Conservation (phyloP, 2,113 vertebrate species). For the Boleophthalmus pectinirostris region DNA sequence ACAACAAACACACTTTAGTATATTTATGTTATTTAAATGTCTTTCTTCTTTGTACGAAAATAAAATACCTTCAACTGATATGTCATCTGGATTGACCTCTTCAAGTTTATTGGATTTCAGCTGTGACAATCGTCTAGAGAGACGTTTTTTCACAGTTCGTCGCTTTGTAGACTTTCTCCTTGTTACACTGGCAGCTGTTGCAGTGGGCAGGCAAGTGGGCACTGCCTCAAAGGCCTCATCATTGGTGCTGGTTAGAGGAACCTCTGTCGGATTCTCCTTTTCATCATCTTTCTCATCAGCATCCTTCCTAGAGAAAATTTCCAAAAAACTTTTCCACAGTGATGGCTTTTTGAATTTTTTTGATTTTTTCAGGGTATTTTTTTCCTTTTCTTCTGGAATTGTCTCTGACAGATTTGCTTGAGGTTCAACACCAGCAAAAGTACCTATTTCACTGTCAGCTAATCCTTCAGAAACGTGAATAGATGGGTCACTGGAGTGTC, state of each 20-base stretch:
- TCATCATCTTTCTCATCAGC: conserved; percentile 80
- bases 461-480: background rate
- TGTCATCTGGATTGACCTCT: conserved; percentile 27
- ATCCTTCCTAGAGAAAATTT: conserved; percentile 70
- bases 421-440: background rate
- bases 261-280: background rate
- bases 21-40: background rate
- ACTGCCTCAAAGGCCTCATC: background rate
- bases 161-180: conserved; percentile 48
- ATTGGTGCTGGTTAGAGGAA: background rate
- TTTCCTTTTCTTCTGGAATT: conserved; percentile 5
- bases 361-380: conserved; percentile 23
- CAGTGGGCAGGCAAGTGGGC: conserved; percentile 29
- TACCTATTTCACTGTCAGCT: fast-evolving
- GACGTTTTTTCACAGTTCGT: conserved; percentile 50
- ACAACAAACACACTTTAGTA: conserved; percentile 18
- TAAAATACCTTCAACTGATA: conserved; percentile 61
- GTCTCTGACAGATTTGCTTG: background rate
- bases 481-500: conserved; percentile 72
- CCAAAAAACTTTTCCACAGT: conserved; percentile 75
- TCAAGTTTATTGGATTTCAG: conserved; percentile 43
- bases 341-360: conserved; percentile 74
- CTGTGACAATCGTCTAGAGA: conserved; percentile 57
- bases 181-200: background rate
- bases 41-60: background rate